Evolutionary conservation across 2,797 vertebrate species (phyloP), one percentile per base, ranked within the genome.

Genomic region (Gymnoscopelus microlampas): DNA sequence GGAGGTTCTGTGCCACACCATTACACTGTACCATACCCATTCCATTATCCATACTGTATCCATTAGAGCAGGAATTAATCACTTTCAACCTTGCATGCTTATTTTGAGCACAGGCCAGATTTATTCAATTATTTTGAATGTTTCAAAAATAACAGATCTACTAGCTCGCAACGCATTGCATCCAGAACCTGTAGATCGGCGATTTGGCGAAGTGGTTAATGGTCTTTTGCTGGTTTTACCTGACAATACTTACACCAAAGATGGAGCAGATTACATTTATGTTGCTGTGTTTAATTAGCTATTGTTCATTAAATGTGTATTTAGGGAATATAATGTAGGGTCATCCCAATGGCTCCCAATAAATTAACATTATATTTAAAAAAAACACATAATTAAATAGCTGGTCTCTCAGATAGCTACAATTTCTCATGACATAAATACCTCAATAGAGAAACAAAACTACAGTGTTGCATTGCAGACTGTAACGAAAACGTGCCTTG

Each of bases 401-500:
- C 87, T 89, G 86, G 74, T 87, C 69, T 70, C 53, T 87, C 73
- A 49, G 71, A 68, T 76, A 74, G 81, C 84, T 85, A 88, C 80
- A 83, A 78, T 60, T 24, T 60, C 68, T 77, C 59, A 76, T 87
- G 72, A 85, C 71, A 59, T 68, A 88, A 67, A 71, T 53, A 65
- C 60, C 51, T 59, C 58, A 23, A 76, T 88, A 87, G 63, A 64
- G 85, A 90, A 90, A 61, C 87, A 68, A 60, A 19, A 66, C n/a
- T n/a, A 54, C 11, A 59, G 14, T 60, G 70, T 80, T 68, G 65
- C 19, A 77, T 79, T 68, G 76, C 69, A 81, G 77, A 86, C 87
- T 87, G 71, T 70, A 58, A 83, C 39, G 39, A 70, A 87, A 88
- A 89, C 84, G 75, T 90, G 91, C 88, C 88, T 87, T 92, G 88